Conservation (phyloP, 1,140 invertebrate species). For the Diachasma alloeum region DNA sequence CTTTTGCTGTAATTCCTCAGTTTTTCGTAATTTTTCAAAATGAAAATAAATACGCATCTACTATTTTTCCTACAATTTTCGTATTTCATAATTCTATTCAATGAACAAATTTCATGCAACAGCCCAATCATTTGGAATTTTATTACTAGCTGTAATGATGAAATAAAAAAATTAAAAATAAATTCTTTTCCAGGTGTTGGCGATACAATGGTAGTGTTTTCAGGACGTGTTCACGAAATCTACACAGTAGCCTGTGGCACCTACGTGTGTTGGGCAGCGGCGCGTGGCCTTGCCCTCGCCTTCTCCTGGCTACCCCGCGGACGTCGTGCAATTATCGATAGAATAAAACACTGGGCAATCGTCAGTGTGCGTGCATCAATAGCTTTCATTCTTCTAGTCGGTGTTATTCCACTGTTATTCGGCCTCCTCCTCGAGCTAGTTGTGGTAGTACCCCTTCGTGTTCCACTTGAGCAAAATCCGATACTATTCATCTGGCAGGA, state of each 20-base stretch:
- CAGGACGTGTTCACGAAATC: constrained; percentile 86
- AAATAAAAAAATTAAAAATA: too few relatives aligned
- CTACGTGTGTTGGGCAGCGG: constrained; percentile 90
- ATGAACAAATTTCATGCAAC: too few relatives aligned
- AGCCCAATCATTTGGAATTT: too few relatives aligned
- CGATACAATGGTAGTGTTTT: constrained; percentile 55
- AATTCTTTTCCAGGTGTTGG: constrained; percentile 41
- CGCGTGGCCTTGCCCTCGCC: constrained; percentile 80
- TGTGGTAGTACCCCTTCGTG: constrained; percentile 90
- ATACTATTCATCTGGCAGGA: constrained; percentile 96
- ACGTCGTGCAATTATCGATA: constrained; percentile 76
- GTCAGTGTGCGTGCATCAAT: constrained; percentile 75
- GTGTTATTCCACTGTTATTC: constrained; percentile 91
- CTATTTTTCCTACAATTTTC: too few relatives aligned
- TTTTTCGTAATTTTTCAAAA: too few relatives aligned
- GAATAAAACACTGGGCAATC: constrained; percentile 79
- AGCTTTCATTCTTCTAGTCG: constrained; percentile 82
- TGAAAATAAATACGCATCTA: too few relatives aligned
- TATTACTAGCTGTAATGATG: too few relatives aligned
- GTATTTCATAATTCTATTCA: too few relatives aligned
- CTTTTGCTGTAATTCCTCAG: too few relatives aligned
- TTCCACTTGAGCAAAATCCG: constrained; percentile 92
- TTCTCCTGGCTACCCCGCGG: constrained; percentile 90
- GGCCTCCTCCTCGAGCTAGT: constrained; percentile 92
- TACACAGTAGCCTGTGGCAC: constrained; percentile 95